These are phyloP conservation scores for Gila robusta DNA, from an alignment of 2,797 vertebrate genomes.

Conservation along the genomic window DNA sequence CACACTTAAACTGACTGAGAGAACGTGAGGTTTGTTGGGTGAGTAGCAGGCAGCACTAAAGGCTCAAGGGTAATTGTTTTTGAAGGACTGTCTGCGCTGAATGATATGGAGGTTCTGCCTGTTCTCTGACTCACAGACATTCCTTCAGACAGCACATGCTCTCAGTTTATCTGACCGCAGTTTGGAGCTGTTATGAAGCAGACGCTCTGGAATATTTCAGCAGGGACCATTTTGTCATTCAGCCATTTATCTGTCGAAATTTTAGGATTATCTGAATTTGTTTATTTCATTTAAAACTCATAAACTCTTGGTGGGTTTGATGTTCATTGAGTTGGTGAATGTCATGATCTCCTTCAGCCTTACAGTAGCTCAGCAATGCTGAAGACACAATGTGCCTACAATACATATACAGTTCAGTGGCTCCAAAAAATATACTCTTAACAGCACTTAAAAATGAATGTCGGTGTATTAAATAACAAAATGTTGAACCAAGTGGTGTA, in stretches of 20 bases:
- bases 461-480: neutral
- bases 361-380: neutral
- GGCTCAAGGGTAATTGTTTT: conserved; percentile 11
- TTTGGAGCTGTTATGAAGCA: conserved; percentile 4
- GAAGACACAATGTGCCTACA: neutral
- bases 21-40: neutral
- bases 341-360: neutral
- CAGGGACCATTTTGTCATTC: neutral
- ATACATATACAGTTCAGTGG: neutral
- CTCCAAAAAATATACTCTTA: neutral
- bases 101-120: neutral
- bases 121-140: conserved; percentile 35
- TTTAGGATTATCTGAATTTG: conserved; percentile 2
- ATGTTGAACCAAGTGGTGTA: neutral
- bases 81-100: neutral
- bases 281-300: neutral
- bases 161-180: conserved; percentile 3
- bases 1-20: neutral
- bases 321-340: neutral
- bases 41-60: neutral
- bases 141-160: conserved; percentile 11
- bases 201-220: conserved; percentile 10
- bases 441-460: neutral
- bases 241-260: neutral
- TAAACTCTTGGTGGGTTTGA: neutral